Evolutionary conservation across 1,140 invertebrate species (phyloP), one percentile per base, ranked within the genome.

Genomic region (Bacillus rossius): DNA sequence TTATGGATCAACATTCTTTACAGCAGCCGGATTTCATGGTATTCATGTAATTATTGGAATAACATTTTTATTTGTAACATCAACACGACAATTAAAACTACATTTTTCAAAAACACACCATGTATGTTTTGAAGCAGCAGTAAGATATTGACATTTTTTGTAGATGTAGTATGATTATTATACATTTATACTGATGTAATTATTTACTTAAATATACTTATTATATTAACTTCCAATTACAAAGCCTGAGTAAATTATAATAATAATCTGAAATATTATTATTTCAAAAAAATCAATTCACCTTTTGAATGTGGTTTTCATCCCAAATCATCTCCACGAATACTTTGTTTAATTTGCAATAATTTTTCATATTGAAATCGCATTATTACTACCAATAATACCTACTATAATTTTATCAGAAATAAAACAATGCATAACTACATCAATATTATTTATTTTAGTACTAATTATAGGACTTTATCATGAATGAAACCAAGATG

Each of bases 111-210:
- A 55, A 64, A 73, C 57, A 49, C 82, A 87, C 70, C 82, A 86
- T 67, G 82, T 86, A 71, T 79, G 81, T 63, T 86, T 87, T 78
- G 83, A 88, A 79, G 79, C 79, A 55, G 79, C 81, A 53, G 78
- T 81, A 23, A 85, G 84, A 83, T 87, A 87, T 61, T 87, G 84
- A 82, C 84, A 87, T n/a, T n/a, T 73, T 87, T 87, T 79, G 81
- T 87, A 51, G 83, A 87, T 80, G 78, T 87, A 65, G 77, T 87
- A 10, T 87, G 84, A 82, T 73, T 87, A 77, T 86, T 86, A 65
- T 66, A 54, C 77, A 85, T 70, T 86, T 85, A 65, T 85, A 81
- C 81, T 86, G 81, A 81, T 75, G 77, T 65, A 76, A 58, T 65
- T 74, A 83, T 79, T 79, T 79, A 78, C 79, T 80, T 82, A 84